Evolutionary conservation across 2,113 vertebrate genomes (phyloP).

Genomic region (Tenebrosternarchus preto): DNA sequence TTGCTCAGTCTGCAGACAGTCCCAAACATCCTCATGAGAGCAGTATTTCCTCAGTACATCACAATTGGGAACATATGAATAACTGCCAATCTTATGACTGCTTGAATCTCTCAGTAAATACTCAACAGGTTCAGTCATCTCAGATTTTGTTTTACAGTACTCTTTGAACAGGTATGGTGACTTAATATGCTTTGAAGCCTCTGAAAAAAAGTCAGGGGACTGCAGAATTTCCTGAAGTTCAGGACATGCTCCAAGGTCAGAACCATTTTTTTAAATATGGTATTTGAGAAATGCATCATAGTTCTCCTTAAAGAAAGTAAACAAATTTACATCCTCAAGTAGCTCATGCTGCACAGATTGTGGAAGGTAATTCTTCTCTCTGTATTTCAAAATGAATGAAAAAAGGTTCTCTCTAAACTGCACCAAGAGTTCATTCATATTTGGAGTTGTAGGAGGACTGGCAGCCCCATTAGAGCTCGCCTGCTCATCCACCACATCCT

Average conservation of each 20-base stretch:
- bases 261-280: conserved; percentile 7
- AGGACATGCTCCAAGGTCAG: not conserved
- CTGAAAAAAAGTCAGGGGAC: conserved; percentile 19
- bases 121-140: conserved; percentile 12
- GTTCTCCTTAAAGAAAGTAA: not conserved
- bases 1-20: not conserved
- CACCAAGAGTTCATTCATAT: conserved; percentile 16
- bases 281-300: conserved; percentile 1
- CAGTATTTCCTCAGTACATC: not conserved
- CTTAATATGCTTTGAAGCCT: conserved; percentile 20
- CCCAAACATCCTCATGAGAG: not conserved
- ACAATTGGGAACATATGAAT: not conserved
- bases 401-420: conserved; percentile 17
- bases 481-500: not conserved
- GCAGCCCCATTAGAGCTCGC: not conserved
- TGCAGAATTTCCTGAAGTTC: conserved; percentile 13
- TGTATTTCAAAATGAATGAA: conserved; percentile 2
- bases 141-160: not conserved
- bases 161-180: not conserved
- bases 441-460: conserved; percentile 3
- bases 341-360: conserved; percentile 13
- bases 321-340: conserved; percentile 3
- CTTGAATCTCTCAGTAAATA: conserved; percentile 10
- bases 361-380: conserved; percentile 22
- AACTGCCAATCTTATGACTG: not conserved